A percentile compares a stretch with the other conserved stretches of the same genome.
phyloP scores from a whole-genome alignment of 2,113 vertebrate species.

The Pygoscelis adeliae region DNA sequence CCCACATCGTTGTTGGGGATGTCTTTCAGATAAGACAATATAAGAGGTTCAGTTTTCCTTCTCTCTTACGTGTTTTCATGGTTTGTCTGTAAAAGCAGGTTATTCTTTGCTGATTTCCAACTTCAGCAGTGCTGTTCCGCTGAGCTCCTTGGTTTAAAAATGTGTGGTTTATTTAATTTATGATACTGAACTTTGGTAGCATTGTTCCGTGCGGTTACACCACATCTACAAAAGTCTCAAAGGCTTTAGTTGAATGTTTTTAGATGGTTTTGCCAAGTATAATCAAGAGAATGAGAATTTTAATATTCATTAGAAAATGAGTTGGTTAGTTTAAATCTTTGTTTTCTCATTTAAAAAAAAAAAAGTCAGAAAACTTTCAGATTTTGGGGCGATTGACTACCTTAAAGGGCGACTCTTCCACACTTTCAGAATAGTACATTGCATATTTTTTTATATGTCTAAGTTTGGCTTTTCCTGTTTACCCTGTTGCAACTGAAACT shows the following conservation, averaged over 20 bases:
- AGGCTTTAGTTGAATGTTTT: background rate
- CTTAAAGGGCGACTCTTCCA: background rate
- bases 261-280: background rate
- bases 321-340: background rate
- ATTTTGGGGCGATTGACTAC: background rate
- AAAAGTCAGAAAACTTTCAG: background rate
- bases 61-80: background rate
- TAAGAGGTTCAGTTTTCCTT: background rate
- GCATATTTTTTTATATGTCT: conserved; percentile 2
- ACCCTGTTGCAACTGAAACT: conserved; percentile 51
- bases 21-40: background rate
- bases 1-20: background rate
- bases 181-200: conserved; percentile 18
- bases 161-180: background rate
- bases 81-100: background rate
- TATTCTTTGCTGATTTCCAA: background rate
- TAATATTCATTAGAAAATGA: background rate
- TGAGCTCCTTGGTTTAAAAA: background rate
- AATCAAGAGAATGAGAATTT: background rate
- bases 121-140: background rate
- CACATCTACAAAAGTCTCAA: background rate
- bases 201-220: background rate
- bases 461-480: conserved; percentile 68
- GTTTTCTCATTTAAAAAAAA: background rate
- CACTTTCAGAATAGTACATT: background rate